Conservation (phyloP, 2,888 invertebrate genomes). For the Pegoplata infirma region DNA sequence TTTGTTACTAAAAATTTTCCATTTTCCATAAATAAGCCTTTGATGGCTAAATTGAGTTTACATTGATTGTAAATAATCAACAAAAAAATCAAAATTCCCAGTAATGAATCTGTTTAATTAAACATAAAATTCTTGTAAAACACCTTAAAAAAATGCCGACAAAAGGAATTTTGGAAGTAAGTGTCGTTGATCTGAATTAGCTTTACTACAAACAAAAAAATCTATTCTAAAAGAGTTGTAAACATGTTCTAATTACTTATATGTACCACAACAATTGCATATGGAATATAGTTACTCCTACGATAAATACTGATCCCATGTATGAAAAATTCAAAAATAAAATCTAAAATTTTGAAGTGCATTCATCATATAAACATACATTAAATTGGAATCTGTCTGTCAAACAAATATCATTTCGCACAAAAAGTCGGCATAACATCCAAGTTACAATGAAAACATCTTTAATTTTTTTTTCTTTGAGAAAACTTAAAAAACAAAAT, state of each 20-base stretch:
- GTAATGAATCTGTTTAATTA: conserved; percentile 49
- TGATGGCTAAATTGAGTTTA: no score
- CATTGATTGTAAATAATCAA: background rate
- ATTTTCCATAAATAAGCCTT: no score
- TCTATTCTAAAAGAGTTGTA: conserved; percentile 23
- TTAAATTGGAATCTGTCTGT: conserved; percentile 63
- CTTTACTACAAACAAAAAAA: background rate
- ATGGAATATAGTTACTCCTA: conserved; percentile 9
- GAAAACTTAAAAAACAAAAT: conserved; percentile 18
- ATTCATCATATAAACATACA: conserved; percentile 48
- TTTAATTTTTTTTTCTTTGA: no score
- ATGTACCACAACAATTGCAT: conserved; percentile 9
- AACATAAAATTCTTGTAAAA: conserved; percentile 41
- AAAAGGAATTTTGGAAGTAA: conserved; percentile 46
- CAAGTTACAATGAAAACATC: conserved; percentile 33
- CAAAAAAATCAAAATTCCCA: conserved; percentile 42
- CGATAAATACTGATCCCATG: no score
- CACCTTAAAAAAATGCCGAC: conserved; percentile 39
- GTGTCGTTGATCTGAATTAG: conserved; percentile 44
- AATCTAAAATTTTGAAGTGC: conserved; percentile 49
- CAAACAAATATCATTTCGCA: conserved; percentile 67
- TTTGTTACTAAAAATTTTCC: no score
- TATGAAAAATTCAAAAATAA: background rate
- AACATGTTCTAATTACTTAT: conserved; percentile 37
- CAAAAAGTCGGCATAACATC: conserved; percentile 60